These are phyloP conservation scores for Koerneria pararmatus DNA, from an alignment of 2,888 invertebrate genomes.

Conservation along the genomic window DNA sequence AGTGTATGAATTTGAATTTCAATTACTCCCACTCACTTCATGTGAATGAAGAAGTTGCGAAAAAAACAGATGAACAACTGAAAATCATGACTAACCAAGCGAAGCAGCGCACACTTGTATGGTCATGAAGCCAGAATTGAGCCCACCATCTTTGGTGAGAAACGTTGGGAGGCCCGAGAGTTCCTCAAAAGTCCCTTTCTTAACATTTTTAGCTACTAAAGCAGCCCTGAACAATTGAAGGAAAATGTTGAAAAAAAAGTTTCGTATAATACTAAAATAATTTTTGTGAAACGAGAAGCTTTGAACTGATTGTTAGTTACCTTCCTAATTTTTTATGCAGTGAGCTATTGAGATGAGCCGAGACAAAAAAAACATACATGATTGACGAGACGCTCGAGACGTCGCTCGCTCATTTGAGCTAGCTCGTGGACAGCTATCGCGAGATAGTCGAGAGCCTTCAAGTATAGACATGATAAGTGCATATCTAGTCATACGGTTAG, in stretches of 20 bases:
- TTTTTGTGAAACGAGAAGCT: too few relatives aligned
- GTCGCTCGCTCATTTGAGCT: slow-evolving; percentile 70
- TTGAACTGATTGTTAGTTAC: too few relatives aligned
- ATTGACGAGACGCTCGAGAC: slow-evolving; percentile 70
- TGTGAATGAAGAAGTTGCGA: neutral
- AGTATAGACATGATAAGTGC: too few relatives aligned
- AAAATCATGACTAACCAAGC: slow-evolving; percentile 63
- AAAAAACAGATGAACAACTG: slow-evolving; percentile 20
- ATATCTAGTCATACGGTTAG: too few relatives aligned
- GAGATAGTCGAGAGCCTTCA: slow-evolving; percentile 68
- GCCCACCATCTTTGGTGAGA: slow-evolving; percentile 69
- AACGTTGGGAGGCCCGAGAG: slow-evolving; percentile 70
- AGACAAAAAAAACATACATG: slow-evolving; percentile 43
- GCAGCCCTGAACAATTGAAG: neutral
- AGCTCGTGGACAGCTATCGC: slow-evolving; percentile 70
- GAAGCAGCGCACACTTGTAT: slow-evolving; percentile 71
- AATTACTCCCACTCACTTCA: slow-evolving; percentile 14
- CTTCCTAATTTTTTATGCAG: too few relatives aligned
- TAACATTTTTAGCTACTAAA: neutral
- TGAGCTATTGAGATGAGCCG: too few relatives aligned
- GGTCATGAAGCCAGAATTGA: slow-evolving; percentile 72
- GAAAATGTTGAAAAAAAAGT: too few relatives aligned
- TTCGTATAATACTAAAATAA: too few relatives aligned
- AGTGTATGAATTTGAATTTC: slow-evolving; percentile 13
- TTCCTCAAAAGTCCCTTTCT: slow-evolving; percentile 61